phyloP scores from a whole-genome alignment of 2,113 vertebrate genomes.

The Rhineura floridana region DNA sequence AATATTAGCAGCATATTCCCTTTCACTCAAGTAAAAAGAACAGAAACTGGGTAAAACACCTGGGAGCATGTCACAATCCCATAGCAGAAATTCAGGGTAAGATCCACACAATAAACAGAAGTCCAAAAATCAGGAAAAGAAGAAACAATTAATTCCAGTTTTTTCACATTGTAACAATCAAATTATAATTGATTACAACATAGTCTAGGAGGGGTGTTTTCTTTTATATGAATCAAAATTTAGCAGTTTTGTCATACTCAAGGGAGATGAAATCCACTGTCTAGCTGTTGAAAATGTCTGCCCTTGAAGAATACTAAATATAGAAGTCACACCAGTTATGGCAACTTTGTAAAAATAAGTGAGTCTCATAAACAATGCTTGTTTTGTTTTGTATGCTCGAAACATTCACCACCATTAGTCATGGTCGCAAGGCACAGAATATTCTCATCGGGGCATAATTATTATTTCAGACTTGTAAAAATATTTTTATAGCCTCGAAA shows the following conservation, averaged over 20 bases:
- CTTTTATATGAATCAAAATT: not conserved
- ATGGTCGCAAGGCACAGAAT: not conserved
- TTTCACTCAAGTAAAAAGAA: too few species aligned
- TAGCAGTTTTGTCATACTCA: not conserved
- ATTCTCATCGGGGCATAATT: conserved; percentile 24
- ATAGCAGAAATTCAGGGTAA: not conserved
- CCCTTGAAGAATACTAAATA: not conserved
- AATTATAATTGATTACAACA: not conserved
- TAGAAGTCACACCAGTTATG: not conserved
- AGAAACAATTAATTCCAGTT: not conserved
- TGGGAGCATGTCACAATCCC: not conserved
- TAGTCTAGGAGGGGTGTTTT: not conserved
- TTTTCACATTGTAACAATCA: not conserved
- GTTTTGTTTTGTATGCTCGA: not conserved
- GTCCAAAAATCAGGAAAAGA: not conserved
- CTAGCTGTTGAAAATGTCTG: not conserved
- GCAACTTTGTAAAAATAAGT: not conserved
- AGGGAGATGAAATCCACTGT: not conserved
- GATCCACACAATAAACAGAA: not conserved
- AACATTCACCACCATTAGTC: not conserved
- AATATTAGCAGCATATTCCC: too few species aligned
- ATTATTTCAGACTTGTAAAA: conserved; percentile 12
- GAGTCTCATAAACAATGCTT: not conserved
- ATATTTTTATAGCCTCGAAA: not conserved
- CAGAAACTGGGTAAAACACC: too few species aligned